Evolutionary conservation across 1,140 invertebrate species (phyloP).

Genomic region (Drosophila takahashii): DNA sequence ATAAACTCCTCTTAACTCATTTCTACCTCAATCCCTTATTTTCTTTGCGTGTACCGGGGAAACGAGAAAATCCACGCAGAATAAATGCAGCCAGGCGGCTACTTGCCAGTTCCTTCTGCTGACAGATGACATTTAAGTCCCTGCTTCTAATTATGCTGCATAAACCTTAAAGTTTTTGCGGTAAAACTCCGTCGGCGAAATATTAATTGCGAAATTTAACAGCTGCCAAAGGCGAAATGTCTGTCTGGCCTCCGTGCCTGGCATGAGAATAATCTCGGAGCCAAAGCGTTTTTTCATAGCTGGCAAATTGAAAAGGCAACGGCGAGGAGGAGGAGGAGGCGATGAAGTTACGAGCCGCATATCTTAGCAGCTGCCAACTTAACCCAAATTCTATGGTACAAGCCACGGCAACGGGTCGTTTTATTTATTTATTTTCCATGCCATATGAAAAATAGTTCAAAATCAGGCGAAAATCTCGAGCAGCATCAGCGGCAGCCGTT

Average conservation of each 20-base stretch:
- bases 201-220: constrained; percentile 72
- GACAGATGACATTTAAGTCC: constrained; percentile 55
- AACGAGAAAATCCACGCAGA: constrained; percentile 10
- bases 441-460: constrained; percentile 79
- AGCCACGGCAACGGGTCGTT: constrained; percentile 25
- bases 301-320: constrained; percentile 48
- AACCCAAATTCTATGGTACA: constrained; percentile 53
- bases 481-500: constrained; percentile 38
- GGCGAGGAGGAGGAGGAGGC: constrained; percentile 16
- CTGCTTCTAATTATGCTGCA: constrained; percentile 65
- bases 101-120: constrained; percentile 27
- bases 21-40: not conserved
- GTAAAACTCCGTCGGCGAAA: constrained; percentile 31
- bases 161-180: constrained; percentile 46
- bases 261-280: constrained; percentile 37
- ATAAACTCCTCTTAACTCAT: not conserved
- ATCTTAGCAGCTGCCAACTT: constrained; percentile 60
- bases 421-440: constrained; percentile 76
- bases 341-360: constrained; percentile 54
- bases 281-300: constrained; percentile 43
- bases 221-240: constrained; percentile 46
- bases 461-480: constrained; percentile 63
- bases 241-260: constrained; percentile 21
- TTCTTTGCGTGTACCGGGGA: constrained; percentile 3
- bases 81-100: constrained; percentile 36